Conservation (phyloP, 2,888 invertebrate species). For the Amaurobius ferox region DNA sequence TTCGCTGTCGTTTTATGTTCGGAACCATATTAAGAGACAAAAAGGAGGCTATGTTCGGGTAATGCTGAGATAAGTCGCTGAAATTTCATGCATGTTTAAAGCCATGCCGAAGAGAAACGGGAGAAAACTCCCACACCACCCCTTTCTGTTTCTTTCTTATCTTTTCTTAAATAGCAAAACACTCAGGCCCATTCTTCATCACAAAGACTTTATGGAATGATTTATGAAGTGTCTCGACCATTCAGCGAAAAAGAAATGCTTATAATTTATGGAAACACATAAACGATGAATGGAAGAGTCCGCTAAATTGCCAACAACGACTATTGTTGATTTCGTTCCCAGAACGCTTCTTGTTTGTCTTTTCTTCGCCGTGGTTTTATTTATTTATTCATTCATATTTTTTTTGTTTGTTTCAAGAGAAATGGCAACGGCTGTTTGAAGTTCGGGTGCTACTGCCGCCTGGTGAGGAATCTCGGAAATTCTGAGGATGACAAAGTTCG, state of each 20-base stretch:
- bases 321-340: conserved; percentile 52
- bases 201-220: conserved; percentile 57
- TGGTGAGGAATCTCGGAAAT: background rate
- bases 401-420: conserved; percentile 16
- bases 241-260: conserved; percentile 51
- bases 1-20: no score
- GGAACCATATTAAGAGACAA: no score
- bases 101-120: background rate
- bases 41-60: background rate
- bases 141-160: background rate
- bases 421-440: conserved; percentile 29
- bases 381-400: background rate
- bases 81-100: conserved; percentile 5
- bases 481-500: no score
- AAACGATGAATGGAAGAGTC: conserved; percentile 51
- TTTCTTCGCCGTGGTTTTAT: conserved; percentile 9
- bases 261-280: conserved; percentile 67
- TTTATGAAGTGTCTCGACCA: conserved; percentile 59
- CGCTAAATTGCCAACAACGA: conserved; percentile 52
- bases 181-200: conserved; percentile 29
- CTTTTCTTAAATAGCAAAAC: conserved; percentile 40
- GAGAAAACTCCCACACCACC: background rate
- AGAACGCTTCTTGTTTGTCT: conserved; percentile 40
- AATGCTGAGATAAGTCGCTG: background rate
- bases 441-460: background rate